A percentile compares a stretch with the other conserved stretches of the same genome.
Evolutionary conservation across 2,797 vertebrate species (phyloP).

Genomic region (Sciaenops ocellatus): DNA sequence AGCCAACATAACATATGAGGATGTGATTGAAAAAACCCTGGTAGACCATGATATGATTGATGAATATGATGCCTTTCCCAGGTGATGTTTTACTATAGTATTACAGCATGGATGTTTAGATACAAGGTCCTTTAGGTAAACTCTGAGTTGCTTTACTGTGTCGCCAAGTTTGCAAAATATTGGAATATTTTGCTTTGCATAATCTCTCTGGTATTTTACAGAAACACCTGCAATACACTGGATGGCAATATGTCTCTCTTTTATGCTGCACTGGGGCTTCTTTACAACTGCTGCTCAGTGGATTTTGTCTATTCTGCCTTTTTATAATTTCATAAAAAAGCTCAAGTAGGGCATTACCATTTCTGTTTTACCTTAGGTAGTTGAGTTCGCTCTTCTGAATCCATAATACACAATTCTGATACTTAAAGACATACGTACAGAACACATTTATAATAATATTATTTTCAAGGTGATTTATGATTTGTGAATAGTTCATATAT

Average conservation of each 20-base stretch:
- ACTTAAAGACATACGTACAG: not conserved
- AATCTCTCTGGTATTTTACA: not conserved
- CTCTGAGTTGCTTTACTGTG: not conserved
- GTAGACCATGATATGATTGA: conserved; percentile 3
- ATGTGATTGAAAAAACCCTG: not conserved
- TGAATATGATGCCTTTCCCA: conserved; percentile 10
- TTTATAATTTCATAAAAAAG: not conserved
- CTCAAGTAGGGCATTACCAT: not conserved
- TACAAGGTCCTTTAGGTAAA: not conserved
- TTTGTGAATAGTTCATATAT: not conserved
- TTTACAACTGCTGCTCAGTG: conserved; percentile 1
- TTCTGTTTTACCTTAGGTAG: not conserved
- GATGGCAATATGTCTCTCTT: not conserved
- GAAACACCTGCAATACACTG: not conserved
- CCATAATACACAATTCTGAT: not conserved
- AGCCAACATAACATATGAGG: not conserved
- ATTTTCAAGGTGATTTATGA: not conserved
- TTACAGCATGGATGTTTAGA: not conserved
- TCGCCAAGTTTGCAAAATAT: conserved; percentile 4
- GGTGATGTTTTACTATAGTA: conserved; percentile 1
- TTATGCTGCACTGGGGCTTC: not conserved
- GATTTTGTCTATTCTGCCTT: not conserved
- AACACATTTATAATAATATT: not conserved
- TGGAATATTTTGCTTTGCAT: not conserved
- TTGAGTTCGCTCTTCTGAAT: not conserved